These are phyloP conservation scores for Schrankia costaestrigalis DNA, from an alignment of 2,888 invertebrate species.

Conservation along the genomic window DNA sequence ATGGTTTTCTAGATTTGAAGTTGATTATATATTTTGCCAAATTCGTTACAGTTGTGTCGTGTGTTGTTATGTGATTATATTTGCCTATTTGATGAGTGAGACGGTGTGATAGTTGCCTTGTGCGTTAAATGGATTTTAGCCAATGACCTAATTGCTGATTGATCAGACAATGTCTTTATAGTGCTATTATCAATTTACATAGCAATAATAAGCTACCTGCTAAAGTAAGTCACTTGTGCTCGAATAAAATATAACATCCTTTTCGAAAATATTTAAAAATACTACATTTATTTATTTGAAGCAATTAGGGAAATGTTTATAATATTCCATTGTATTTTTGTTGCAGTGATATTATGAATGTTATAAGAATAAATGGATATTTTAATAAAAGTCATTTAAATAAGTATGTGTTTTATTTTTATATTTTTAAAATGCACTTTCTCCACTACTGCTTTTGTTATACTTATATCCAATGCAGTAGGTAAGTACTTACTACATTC, in stretches of 20 bases:
- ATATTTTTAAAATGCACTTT: slow-evolving; percentile 3
- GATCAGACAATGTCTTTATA: slow-evolving; percentile 21
- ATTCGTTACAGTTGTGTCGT: slow-evolving; percentile 43
- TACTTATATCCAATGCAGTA: too few species aligned
- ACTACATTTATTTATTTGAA: slow-evolving; percentile 69
- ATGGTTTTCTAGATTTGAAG: slow-evolving; percentile 21
- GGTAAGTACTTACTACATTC: too few species aligned
- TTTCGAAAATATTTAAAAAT: slow-evolving; percentile 59
- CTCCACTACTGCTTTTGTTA: too few species aligned
- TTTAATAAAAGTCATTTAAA: slow-evolving; percentile 81
- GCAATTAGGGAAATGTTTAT: slow-evolving; percentile 76
- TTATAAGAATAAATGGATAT: slow-evolving; percentile 82
- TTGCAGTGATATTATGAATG: slow-evolving; percentile 81
- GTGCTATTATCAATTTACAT: slow-evolving; percentile 20
- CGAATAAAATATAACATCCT: slow-evolving; percentile 34
- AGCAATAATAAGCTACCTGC: slow-evolving; percentile 38
- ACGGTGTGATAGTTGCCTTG: slow-evolving; percentile 46
- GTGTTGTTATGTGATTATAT: slow-evolving; percentile 36
- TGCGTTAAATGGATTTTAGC: slow-evolving; percentile 44
- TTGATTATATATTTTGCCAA: slow-evolving; percentile 38
- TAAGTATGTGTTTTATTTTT: slow-evolving; percentile 53
- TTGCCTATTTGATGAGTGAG: slow-evolving; percentile 45
- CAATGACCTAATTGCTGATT: slow-evolving; percentile 44
- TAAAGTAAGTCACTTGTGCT: slow-evolving; percentile 37
- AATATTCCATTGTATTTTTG: slow-evolving; percentile 80